Conservation (phyloP, 2,888 invertebrate genomes). For the Himalopsyche tibetana region DNA sequence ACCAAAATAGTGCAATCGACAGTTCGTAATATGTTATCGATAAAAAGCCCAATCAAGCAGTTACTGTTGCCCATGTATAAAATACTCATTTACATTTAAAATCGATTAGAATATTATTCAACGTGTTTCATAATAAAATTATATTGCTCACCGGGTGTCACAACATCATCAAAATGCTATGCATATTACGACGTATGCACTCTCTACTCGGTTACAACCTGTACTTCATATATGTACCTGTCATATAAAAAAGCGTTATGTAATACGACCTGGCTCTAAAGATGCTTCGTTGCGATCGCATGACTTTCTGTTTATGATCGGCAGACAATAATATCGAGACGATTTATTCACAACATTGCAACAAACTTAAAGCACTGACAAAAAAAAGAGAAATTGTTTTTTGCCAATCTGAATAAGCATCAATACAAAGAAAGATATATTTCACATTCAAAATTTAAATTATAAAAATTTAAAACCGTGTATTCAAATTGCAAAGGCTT, state of each 20-base stretch:
- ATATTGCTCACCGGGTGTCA: constrained; percentile 1
- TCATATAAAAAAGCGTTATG: constrained; percentile 27
- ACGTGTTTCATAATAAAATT: constrained; percentile 15
- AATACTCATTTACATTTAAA: not conserved
- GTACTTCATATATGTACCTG: constrained; percentile 5
- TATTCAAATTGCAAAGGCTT: too few species aligned
- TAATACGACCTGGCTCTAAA: constrained; percentile 2
- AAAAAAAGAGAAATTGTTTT: not conserved
- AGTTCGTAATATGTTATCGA: not conserved
- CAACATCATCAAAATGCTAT: constrained; percentile 36
- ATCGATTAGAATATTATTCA: constrained; percentile 35
- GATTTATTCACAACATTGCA: constrained; percentile 20
- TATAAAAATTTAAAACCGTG: too few species aligned
- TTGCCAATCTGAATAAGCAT: not conserved
- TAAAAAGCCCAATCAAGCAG: not conserved
- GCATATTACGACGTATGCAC: constrained; percentile 17
- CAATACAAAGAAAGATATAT: too few species aligned
- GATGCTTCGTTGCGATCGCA: constrained; percentile 4
- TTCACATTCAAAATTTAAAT: too few species aligned
- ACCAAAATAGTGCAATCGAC: not conserved
- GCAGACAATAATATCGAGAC: not conserved
- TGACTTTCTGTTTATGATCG: constrained; percentile 12
- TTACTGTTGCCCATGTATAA: not conserved
- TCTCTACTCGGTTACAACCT: constrained; percentile 25
- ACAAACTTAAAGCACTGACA: not conserved